These are phyloP conservation scores for Lagenorhynchus albirostris DNA, from an alignment of 2,113 vertebrate genomes.

Conservation along the genomic window DNA sequence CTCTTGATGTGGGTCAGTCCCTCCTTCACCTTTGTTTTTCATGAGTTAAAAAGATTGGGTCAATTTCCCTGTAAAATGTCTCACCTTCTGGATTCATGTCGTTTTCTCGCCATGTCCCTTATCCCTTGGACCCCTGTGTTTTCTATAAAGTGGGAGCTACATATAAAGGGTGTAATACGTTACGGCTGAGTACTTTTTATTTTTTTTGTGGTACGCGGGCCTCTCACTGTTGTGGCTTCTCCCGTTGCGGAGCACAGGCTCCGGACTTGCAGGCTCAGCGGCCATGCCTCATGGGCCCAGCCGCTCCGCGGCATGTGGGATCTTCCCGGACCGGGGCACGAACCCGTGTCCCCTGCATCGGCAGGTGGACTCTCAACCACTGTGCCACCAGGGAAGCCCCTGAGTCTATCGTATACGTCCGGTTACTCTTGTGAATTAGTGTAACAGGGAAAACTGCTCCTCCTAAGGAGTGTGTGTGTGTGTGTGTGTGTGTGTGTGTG, in stretches of 20 bases:
- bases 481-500: neutral
- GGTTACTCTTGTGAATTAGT: neutral
- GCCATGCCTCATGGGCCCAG: too few relatives aligned
- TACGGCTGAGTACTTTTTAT: neutral
- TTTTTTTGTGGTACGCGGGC: too few relatives aligned
- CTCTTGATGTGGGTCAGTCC: neutral
- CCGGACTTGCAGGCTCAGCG: too few relatives aligned
- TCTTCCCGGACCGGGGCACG: too few relatives aligned
- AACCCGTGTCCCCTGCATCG: too few relatives aligned
- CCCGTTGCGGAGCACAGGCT: too few relatives aligned
- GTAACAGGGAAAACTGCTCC: neutral
- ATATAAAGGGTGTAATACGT: neutral
- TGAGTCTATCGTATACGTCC: neutral
- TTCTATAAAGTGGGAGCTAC: neutral
- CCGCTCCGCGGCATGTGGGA: too few relatives aligned
- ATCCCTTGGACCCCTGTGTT: neutral
- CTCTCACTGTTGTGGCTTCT: too few relatives aligned
- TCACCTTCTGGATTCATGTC: neutral
- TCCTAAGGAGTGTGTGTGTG: neutral
- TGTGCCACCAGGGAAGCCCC: neutral
- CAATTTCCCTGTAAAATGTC: neutral
- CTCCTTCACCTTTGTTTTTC: neutral
- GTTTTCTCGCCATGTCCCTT: neutral
- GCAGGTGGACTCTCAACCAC: too few relatives aligned
- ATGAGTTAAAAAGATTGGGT: neutral